Conservation (phyloP, 2,888 invertebrate species). For the Bembecia ichneumoniformis region DNA sequence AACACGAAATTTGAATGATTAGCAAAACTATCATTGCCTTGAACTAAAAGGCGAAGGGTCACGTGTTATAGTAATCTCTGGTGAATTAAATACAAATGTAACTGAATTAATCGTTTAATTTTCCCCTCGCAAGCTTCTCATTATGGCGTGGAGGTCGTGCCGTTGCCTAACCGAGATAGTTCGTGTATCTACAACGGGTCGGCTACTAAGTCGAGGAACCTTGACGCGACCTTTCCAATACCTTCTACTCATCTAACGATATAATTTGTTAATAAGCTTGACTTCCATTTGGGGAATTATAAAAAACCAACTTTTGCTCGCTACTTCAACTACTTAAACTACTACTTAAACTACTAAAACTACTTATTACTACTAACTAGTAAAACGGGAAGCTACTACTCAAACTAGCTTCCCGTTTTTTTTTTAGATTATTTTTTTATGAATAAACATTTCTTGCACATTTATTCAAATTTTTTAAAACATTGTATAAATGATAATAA, state of each 20-base stretch:
- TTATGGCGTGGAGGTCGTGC: slow-evolving; percentile 22
- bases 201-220: slow-evolving; percentile 16
- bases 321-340: no score
- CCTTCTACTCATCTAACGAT: slow-evolving; percentile 18
- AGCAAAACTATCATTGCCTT: neutral
- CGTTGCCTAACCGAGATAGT: slow-evolving; percentile 19
- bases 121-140: slow-evolving; percentile 18
- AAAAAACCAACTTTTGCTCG: no score
- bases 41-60: neutral
- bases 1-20: neutral
- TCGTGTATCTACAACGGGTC: slow-evolving; percentile 3
- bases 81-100: slow-evolving; percentile 8
- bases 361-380: no score
- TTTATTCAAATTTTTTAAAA: no score
- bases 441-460: no score
- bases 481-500: no score
- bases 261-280: neutral
- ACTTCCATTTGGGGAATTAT: neutral
- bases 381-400: no score
- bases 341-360: no score
- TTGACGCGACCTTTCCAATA: slow-evolving; percentile 40
- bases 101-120: slow-evolving; percentile 22
- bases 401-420: no score
- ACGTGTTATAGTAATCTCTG: slow-evolving; percentile 7
- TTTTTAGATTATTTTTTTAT: no score